Evolutionary conservation across 2,113 vertebrate genomes (phyloP), one percentile per base, ranked within the genome.

Genomic region (Aldabrachelys gigantea): DNA sequence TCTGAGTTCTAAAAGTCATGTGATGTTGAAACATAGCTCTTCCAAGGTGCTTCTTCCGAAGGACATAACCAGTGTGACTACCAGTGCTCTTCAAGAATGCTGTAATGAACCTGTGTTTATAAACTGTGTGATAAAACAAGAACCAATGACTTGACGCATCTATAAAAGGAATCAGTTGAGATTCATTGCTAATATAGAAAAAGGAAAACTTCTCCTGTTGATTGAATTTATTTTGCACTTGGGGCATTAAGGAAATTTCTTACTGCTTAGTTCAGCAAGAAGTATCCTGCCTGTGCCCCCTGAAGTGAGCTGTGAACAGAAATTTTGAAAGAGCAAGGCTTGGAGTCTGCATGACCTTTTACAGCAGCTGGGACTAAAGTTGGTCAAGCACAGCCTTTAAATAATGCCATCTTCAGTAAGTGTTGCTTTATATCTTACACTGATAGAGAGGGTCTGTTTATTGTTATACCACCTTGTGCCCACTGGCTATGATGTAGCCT

Each of bases 401-500:
- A 92, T 81, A 76, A 62, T 16, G 27, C 69, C 53, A 54, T 22
- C 53, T 54, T 54, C 53, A 54, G 53, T 87, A 81, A 90, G 89
- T 91, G 44, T 65, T 47, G 83, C 41, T 95, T 91, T 95, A 5
- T 91, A 47, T 94, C 96, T 96, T 85, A 27, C 24, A 78, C 21
- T 25, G 47, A 53, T 91, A 84, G 87, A 92, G 87, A 94, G n/a
- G 21, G 65, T 92, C 3, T 93, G 47, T 92, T 95, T 97, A 84
- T 94, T 65, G 41, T 54, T 13, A 29, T 14, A 81, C 50, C n/a
- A 17, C 82, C 92, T 82, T 87, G 65, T 93, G 90, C 88, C 90
- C 95, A 53, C 35, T 95, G 96, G 90, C 96, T 89, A 90, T 92
- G 47, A 91, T 90, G 94, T 97, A 97, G 94, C 93, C 90, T 96